Conservation (phyloP, 1,140 invertebrate species). For the Drosophila quadrilineata region DNA sequence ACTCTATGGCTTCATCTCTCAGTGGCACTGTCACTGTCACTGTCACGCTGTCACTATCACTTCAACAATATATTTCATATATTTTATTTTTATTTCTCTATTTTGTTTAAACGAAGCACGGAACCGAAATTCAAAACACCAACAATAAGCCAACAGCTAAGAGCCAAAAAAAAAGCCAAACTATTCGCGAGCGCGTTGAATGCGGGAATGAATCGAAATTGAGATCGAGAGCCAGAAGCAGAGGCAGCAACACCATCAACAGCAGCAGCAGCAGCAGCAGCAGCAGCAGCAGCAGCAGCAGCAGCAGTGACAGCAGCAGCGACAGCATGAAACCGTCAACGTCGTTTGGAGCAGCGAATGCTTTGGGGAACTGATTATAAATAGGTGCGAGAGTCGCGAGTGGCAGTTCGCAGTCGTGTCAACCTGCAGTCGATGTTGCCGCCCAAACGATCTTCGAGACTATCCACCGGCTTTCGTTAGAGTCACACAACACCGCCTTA, state of each 20-base stretch:
- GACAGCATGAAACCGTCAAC: conserved; percentile 46
- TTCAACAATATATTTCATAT: too few species aligned
- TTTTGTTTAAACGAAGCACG: not conserved
- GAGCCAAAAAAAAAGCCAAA: conserved; percentile 28
- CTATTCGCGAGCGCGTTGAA: conserved; percentile 54
- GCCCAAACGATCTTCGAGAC: conserved; percentile 51
- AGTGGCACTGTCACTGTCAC: conserved; percentile 30
- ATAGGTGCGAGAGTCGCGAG: conserved; percentile 48
- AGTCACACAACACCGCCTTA: too few species aligned
- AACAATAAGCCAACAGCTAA: not conserved
- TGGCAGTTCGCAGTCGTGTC: conserved; percentile 45
- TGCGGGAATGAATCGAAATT: conserved; percentile 58
- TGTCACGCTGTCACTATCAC: conserved; percentile 3
- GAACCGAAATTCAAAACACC: conserved; percentile 6
- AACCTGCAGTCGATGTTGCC: conserved; percentile 7
- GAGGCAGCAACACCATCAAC: conserved; percentile 35
- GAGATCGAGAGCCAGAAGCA: conserved; percentile 45
- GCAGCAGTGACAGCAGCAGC: conserved; percentile 17
- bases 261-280: conserved; percentile 15
- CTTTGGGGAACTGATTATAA: conserved; percentile 67
- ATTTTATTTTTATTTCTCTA: too few species aligned
- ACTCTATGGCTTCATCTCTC: conserved; percentile 58
- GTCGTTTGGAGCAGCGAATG: conserved; percentile 46
- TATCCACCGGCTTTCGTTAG: conserved; percentile 65
- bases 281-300: not conserved